Base-by-base conservation (phyloP, 2,797 vertebrate species). In the Anabas testudineus region DNA sequence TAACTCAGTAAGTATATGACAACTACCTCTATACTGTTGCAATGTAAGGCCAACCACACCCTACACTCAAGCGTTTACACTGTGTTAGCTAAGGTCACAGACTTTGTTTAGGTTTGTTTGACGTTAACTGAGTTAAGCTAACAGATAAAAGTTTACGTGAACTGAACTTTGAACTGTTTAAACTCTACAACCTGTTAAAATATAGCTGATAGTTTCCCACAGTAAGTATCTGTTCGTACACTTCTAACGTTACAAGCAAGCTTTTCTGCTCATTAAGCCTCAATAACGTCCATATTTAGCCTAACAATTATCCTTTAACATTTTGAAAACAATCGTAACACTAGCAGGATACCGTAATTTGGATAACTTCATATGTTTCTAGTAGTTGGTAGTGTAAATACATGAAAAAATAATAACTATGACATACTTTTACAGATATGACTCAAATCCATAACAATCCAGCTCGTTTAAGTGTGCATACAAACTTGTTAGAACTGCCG, bases 381-480 rank as follows among this genome's bases (percentile, higher is more conserved):
- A 61, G 32, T 3, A 19, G 1, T 34, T 74, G 2, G 7, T 12
- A 15, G 1, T 36, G 9, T 59, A 59, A 0, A 58, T 5, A 26
- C 32, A 56, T 57, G 13, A 63, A 58, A 82, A 21, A 1, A 57
- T 13, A 84, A 71, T 14, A 84, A 84, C 58, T 83, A 79, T 61
- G 28, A 91, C 90, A 86, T 92, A 93, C 91, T 92, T 90, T 74
- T 74, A 75, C 21, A 76, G 61, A 75, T 74, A 61, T 74, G 61
- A 77, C 26, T 80, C 57, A 71, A 81, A 53, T 54, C 86, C 88
- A 90, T 82, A 81, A 85, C 67, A 87, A 83, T 54, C 55, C 71
- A 54, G 54, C 26, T 51, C 60, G 13, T 74, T 81, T 18, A 12
- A 8, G 51, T 3, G 53, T n/a, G 18, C 80, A 61, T 0, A 67